Conservation (phyloP, 2,113 vertebrate species). For the Casuarius casuarius region DNA sequence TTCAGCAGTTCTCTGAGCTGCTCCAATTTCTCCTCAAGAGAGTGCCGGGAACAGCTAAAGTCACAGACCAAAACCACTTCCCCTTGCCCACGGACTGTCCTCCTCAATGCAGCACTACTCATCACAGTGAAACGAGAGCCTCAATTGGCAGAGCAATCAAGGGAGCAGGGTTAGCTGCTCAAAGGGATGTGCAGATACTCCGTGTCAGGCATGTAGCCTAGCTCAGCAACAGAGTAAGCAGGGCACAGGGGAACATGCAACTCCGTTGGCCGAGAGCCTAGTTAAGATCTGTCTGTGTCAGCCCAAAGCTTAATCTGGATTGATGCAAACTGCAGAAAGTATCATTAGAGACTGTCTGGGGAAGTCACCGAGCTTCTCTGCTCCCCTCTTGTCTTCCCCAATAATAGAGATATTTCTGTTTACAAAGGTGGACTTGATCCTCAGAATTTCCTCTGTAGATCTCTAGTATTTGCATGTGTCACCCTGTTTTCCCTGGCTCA, state of each 20-base stretch:
- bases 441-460: slow-evolving; percentile 63
- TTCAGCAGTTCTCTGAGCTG: slow-evolving; percentile 45
- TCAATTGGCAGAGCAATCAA: slow-evolving; percentile 59
- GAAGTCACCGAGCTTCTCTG: slow-evolving; percentile 49
- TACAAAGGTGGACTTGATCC: slow-evolving; percentile 68
- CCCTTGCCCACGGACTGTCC: not conserved
- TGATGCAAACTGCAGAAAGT: slow-evolving; percentile 73
- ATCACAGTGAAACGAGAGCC: slow-evolving; percentile 19
- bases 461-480: slow-evolving; percentile 69
- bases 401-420: slow-evolving; percentile 71
- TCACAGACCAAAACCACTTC: slow-evolving; percentile 36
- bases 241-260: slow-evolving; percentile 9
- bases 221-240: slow-evolving; percentile 27
- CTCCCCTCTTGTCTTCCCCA: slow-evolving; percentile 56
- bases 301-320: slow-evolving; percentile 70
- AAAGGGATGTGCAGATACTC: slow-evolving; percentile 34
- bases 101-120: slow-evolving; percentile 19
- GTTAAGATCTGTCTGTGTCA: slow-evolving; percentile 63
- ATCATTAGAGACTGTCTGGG: slow-evolving; percentile 66
- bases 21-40: slow-evolving; percentile 12
- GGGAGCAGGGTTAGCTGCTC: slow-evolving; percentile 39
- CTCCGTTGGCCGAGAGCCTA: slow-evolving; percentile 62
- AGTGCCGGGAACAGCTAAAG: slow-evolving; percentile 31
- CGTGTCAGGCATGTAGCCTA: slow-evolving; percentile 36
- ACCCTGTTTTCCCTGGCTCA: slow-evolving; percentile 66